Conservation (phyloP, 2,113 vertebrate genomes). For the Herpailurus yagouaroundi region DNA sequence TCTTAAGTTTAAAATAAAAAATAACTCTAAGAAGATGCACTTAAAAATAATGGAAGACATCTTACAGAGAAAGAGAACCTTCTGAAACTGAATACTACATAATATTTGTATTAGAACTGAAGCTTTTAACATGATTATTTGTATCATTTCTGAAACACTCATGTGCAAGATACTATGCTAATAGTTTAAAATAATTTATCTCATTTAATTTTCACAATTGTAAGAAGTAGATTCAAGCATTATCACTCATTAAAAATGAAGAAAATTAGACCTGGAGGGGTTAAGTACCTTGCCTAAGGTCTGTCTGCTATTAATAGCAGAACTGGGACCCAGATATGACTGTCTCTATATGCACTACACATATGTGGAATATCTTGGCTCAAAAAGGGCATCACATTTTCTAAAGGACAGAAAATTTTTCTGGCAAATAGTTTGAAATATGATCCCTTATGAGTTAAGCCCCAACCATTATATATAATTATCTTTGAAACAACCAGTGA, state of each 20-base stretch:
- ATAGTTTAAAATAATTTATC: not conserved
- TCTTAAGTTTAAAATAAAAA: not conserved
- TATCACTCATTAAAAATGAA: not conserved
- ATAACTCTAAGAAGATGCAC: not conserved
- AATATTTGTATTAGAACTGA: not conserved
- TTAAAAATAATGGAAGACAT: not conserved
- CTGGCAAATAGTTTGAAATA: not conserved
- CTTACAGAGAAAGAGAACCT: not conserved
- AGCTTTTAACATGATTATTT: not conserved
- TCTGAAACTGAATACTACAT: not conserved
- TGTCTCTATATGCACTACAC: not conserved
- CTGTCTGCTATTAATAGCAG: not conserved
- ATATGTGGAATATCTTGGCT: not conserved
- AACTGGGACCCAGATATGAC: not conserved
- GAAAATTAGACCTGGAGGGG: not conserved
- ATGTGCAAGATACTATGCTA: not conserved
- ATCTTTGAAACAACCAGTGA: not conserved
- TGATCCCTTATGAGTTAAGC: not conserved
- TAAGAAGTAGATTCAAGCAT: not conserved
- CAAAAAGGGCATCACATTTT: not conserved
- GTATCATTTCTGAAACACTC: not conserved
- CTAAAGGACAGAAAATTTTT: not conserved
- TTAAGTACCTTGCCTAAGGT: not conserved
- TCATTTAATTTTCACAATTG: not conserved
- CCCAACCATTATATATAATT: not conserved